Percentiles rank a stretch among this genome's conserved stretches.
Evolutionary conservation across 1,140 invertebrate genomes (phyloP).

Genomic region (Thalassaphorura encarpata): DNA sequence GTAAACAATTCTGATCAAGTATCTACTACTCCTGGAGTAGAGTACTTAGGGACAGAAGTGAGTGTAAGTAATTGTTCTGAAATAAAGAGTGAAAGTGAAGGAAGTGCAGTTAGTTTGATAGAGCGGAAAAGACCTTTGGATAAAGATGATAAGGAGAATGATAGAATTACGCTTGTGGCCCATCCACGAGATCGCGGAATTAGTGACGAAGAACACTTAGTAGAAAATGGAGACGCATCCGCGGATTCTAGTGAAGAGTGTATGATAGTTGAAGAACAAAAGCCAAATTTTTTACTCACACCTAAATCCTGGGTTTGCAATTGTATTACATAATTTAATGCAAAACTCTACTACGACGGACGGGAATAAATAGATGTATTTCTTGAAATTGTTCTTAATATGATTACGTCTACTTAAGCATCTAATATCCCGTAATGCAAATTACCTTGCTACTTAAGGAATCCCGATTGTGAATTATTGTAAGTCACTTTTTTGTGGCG

Average conservation of each 20-base stretch:
- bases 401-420: no score
- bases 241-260: constrained; percentile 12
- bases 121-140: constrained; percentile 20
- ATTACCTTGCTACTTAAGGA: no score
- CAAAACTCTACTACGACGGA: not conserved
- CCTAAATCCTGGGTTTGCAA: constrained; percentile 1
- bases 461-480: no score
- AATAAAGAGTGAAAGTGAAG: constrained; percentile 1
- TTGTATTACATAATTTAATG: not conserved
- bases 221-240: constrained; percentile 7
- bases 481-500: not conserved
- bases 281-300: constrained; percentile 1
- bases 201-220: not conserved
- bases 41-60: not conserved
- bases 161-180: not conserved
- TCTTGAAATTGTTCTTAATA: no score
- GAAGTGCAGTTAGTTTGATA: not conserved
- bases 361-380: not conserved
- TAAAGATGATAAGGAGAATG: constrained; percentile 30
- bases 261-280: constrained; percentile 8
- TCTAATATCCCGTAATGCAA: no score
- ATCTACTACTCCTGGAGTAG: not conserved
- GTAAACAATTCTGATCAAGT: no score
- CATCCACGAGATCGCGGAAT: constrained; percentile 2
- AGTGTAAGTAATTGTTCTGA: not conserved